phyloP scores from a whole-genome alignment of 2,797 vertebrate species.

The Gobionotothen gibberifrons region DNA sequence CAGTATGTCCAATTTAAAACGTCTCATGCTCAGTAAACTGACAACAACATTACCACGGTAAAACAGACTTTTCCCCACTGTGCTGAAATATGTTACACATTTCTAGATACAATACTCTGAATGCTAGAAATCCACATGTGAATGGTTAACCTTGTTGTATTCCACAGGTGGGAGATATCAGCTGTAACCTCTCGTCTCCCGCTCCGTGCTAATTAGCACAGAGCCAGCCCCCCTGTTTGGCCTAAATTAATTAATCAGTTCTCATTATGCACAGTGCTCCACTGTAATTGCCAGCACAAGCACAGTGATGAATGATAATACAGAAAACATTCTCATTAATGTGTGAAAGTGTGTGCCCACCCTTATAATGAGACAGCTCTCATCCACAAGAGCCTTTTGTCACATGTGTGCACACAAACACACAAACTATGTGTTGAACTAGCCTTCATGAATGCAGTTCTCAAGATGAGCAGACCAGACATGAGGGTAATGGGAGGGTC shows the following conservation, averaged over 20 bases:
- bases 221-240: slow-evolving; percentile 84
- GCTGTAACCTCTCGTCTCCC: slow-evolving; percentile 76
- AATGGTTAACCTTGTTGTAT: slow-evolving; percentile 46
- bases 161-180: slow-evolving; percentile 76
- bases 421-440: slow-evolving; percentile 55
- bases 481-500: slow-evolving; percentile 59
- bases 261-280: slow-evolving; percentile 85
- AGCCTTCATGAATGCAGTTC: slow-evolving; percentile 47
- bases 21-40: slow-evolving; percentile 13
- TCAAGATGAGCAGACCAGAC: slow-evolving; percentile 49
- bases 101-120: slow-evolving; percentile 15
- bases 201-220: slow-evolving; percentile 81
- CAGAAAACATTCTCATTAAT: slow-evolving; percentile 83
- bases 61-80: slow-evolving; percentile 17
- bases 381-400: slow-evolving; percentile 62
- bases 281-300: slow-evolving; percentile 84
- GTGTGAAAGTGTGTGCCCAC: slow-evolving; percentile 77
- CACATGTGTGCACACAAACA: slow-evolving; percentile 53
- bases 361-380: slow-evolving; percentile 78
- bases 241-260: slow-evolving; percentile 88
- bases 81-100: slow-evolving; percentile 28
- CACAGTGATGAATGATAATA: slow-evolving; percentile 84
- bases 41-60: slow-evolving; percentile 31
- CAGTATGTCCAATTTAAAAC: slow-evolving; percentile 24
- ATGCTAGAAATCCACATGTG: slow-evolving; percentile 45